These are phyloP conservation scores for Dasyurus viverrinus DNA, from an alignment of 2,113 vertebrate species.

Conservation along the genomic window DNA sequence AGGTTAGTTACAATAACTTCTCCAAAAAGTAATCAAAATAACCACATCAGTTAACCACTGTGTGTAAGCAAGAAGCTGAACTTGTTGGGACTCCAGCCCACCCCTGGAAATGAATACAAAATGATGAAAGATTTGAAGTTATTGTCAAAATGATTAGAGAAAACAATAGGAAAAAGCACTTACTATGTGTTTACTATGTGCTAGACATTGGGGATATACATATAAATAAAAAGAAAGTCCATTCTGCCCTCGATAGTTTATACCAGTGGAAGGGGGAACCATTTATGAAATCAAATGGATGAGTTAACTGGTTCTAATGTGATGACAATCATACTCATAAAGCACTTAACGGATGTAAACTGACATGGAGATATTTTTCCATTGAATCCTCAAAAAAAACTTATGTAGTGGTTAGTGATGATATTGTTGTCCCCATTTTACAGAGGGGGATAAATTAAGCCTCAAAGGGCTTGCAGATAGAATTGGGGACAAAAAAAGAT, in stretches of 20 bases:
- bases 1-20: background rate
- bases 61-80: background rate
- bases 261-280: background rate
- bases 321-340: background rate
- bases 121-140: background rate
- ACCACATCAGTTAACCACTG: slow-evolving; percentile 2
- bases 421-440: background rate
- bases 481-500: background rate
- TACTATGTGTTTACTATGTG: background rate
- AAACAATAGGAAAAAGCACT: background rate
- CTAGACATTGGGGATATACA: background rate
- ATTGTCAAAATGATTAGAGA: background rate
- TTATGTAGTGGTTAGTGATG: background rate
- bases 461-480: background rate
- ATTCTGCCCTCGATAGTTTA: background rate
- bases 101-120: too few species aligned
- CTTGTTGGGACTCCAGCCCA: too few species aligned
- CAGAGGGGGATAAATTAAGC: background rate
- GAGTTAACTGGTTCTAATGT: background rate
- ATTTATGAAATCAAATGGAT: background rate
- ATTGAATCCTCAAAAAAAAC: background rate
- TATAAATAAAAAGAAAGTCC: background rate
- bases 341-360: background rate
- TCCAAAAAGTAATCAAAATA: slow-evolving; percentile 6
- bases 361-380: background rate